Percentiles rank a stretch among this genome's conserved stretches.
phyloP scores from a whole-genome alignment of 2,888 invertebrate species.

The Cyrtodaria siliqua region DNA sequence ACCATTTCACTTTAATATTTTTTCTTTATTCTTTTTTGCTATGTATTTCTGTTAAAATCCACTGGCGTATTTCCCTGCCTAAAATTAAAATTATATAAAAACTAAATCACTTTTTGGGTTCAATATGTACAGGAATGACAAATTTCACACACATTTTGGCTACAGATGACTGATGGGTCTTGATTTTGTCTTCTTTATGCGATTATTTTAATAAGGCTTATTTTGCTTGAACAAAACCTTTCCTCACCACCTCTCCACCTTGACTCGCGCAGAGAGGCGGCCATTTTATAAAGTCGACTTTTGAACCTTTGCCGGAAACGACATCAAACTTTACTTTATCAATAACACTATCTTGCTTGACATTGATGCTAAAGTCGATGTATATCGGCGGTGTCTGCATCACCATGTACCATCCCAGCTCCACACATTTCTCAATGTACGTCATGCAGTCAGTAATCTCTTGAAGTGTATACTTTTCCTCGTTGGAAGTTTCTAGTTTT shows the following conservation, averaged over 20 bases:
- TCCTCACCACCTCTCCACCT: slow-evolving; percentile 30
- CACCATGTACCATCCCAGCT: slow-evolving; percentile 50
- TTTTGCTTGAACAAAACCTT: slow-evolving; percentile 45
- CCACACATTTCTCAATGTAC: slow-evolving; percentile 55
- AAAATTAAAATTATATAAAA: too few relatives aligned
- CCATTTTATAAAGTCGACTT: slow-evolving; percentile 51
- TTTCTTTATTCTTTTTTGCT: too few relatives aligned
- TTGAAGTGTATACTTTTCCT: slow-evolving; percentile 36
- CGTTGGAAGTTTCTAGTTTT: slow-evolving; percentile 33
- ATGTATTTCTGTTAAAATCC: too few relatives aligned
- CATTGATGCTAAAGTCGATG: slow-evolving; percentile 25
- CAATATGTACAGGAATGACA: too few relatives aligned
- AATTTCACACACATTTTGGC: too few relatives aligned
- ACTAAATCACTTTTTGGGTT: too few relatives aligned
- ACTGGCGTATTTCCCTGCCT: too few relatives aligned
- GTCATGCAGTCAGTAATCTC: slow-evolving; percentile 51
- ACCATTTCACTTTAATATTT: too few relatives aligned
- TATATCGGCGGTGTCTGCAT: slow-evolving; percentile 47
- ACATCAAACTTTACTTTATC: slow-evolving; percentile 52
- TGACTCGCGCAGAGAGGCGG: slow-evolving; percentile 37
- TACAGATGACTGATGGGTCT: too few relatives aligned
- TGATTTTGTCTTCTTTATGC: too few relatives aligned
- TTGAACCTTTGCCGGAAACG: slow-evolving; percentile 34
- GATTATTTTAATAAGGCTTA: too few relatives aligned
- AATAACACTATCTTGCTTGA: slow-evolving; percentile 30